These are phyloP conservation scores for Drosophila arizonae DNA, from an alignment of 1,140 invertebrate species.

Conservation along the genomic window DNA sequence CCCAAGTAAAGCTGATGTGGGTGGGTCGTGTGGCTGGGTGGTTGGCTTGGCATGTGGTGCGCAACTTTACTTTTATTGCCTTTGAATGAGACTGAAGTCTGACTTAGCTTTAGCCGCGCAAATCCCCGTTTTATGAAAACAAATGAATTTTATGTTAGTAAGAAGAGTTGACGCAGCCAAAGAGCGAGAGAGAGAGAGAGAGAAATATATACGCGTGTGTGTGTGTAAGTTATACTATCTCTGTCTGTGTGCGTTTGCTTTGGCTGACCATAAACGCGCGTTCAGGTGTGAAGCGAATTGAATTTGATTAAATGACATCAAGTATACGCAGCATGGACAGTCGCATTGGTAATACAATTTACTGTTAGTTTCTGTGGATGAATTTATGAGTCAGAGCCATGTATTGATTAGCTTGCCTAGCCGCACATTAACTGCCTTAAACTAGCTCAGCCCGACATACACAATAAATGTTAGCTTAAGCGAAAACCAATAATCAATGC, in stretches of 20 bases:
- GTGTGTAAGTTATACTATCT: no score
- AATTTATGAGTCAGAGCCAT: constrained; percentile 8
- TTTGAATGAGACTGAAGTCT: constrained; percentile 31
- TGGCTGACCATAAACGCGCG: constrained; percentile 43
- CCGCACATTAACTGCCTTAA: not conserved
- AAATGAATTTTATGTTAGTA: constrained; percentile 71
- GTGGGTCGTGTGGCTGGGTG: not conserved
- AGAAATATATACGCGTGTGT: no score
- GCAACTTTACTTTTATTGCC: constrained; percentile 49
- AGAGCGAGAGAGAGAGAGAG: no score
- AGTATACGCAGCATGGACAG: not conserved
- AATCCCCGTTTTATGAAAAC: constrained; percentile 78
- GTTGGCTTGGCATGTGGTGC: not conserved
- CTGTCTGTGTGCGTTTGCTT: not conserved
- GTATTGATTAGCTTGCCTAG: not conserved
- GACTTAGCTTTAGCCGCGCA: constrained; percentile 44
- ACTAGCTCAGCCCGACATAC: not conserved
- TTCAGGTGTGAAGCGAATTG: constrained; percentile 63
- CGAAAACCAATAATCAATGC: constrained; percentile 66
- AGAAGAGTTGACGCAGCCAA: constrained; percentile 10
- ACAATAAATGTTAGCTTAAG: constrained; percentile 40
- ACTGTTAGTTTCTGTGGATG: constrained; percentile 11
- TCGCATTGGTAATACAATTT: constrained; percentile 19
- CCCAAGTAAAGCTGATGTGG: constrained; percentile 31
- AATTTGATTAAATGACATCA: constrained; percentile 68